Base-by-base conservation (phyloP, 2,797 vertebrate genomes). In the Momotus momota region DNA sequence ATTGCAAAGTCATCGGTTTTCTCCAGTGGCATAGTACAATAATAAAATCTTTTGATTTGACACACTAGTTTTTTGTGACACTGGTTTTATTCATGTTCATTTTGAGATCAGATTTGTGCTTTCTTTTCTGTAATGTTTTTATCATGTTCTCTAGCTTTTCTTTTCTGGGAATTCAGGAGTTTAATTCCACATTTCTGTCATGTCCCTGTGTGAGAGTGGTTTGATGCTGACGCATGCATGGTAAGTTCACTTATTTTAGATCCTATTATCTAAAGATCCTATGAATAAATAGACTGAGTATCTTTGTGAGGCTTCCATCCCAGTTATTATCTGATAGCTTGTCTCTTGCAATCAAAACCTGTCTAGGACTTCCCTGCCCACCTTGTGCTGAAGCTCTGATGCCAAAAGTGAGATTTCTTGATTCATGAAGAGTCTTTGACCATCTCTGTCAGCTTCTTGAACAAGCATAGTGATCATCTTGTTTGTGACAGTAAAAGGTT, bases 1-100 rank as follows among this genome's bases (percentile, higher is more conserved):
- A 91, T 88, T 86, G 67, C 94, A 88, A 87, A 94, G 72, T 85
- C 84, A 91, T 90, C 75, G 64, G 29, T 96, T 96, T 95, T 79
- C 84, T 85, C 81, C 82, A 48, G 66, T 83, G 82, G n/a, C 38
- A 41, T 12, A 81, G 49, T 52, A 54, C 46, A 72, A 43, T 45
- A 89, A 78, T 45, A 91, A 92, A 92, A 79, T 41, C 75, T 81
- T 94, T 81, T 80, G 57, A 91, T 92, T 92, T 86, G 55, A 55
- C 49, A 15, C 12, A 5, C n/a, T 58, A 31, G 35, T 70, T 95
- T 41, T 31, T 95, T 80, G 52, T 82, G 49, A 85, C 86, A 80
- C 35, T 86, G 57, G 9, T 45, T 94, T 95, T 83, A 64, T 60
- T 67, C 54, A 31, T 35, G 71, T 25, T 79, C 26, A 12, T 81